A percentile compares a stretch with the other conserved stretches of the same genome.
These are phyloP conservation scores for Halcyon leucocephala DNA, from an alignment of 2,797 vertebrate species.

Conservation along the genomic window DNA sequence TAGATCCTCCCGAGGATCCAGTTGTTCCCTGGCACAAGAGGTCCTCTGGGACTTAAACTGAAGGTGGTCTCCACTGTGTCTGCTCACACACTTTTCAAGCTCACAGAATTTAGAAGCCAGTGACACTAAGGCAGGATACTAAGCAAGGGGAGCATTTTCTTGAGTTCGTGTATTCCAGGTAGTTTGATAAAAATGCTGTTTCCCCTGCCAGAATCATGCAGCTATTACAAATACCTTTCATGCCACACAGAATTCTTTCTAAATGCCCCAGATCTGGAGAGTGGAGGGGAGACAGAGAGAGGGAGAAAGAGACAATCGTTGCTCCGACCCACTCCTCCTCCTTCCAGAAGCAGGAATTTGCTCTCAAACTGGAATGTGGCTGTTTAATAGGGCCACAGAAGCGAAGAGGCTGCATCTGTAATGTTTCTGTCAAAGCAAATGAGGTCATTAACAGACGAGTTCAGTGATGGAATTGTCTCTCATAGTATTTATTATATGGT, in stretches of 20 bases:
- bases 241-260: background rate
- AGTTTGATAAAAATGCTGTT: background rate
- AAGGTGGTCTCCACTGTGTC: background rate
- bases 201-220: background rate
- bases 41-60: background rate
- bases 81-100: background rate
- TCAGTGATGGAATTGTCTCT: conserved; percentile 82
- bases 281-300: background rate
- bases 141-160: background rate
- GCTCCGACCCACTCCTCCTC: background rate
- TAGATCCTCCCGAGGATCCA: background rate
- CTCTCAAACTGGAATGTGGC: conserved; percentile 47
- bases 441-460: conserved; percentile 83
- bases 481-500: conserved; percentile 84
- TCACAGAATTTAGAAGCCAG: background rate
- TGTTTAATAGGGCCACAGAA: conserved; percentile 56
- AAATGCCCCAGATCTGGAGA: background rate
- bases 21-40: background rate
- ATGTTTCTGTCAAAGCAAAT: conserved; percentile 83
- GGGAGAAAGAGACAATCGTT: background rate
- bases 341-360: conserved; percentile 21
- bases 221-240: background rate
- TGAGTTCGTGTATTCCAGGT: background rate
- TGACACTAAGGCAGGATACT: background rate
- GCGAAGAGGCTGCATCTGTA: conserved; percentile 62